Evolutionary conservation across 2,888 invertebrate species (phyloP), one percentile per base, ranked within the genome.

Genomic region (Suillia variegata): DNA sequence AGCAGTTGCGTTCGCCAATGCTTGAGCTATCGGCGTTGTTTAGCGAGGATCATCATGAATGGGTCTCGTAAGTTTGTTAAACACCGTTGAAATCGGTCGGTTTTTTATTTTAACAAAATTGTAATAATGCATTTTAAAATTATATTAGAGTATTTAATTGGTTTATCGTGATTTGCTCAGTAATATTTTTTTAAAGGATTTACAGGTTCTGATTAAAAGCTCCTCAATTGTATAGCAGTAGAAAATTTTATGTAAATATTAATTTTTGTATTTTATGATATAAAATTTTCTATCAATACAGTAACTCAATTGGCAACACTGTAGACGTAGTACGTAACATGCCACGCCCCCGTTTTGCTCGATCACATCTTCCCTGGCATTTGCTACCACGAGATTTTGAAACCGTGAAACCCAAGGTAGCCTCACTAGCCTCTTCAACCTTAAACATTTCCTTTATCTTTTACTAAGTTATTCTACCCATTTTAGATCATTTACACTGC

Each of bases 401-500:
- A 2, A 81, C 82, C 47, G 84, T 87, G 12, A 90, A 89, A 71
- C 88, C 93, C 51, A 93, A 92, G 85, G 91, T 90, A 77, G 65
- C n/a, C n/a, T n/a, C n/a, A n/a, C n/a, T n/a, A n/a, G n/a, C n/a
- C 20, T 1, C 15, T 26, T 13, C n/a, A 45, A 17, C 45, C 45
- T 10, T 45, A 31, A 31, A n/a, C n/a, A n/a, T n/a, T n/a, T n/a
- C n/a, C n/a, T n/a, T n/a, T n/a, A n/a, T n/a, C n/a, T n/a, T n/a
- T 38, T 48, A 12, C 20, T 4, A 22, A 22, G 21, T 20, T 48
- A 12, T 48, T 48, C 10, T 48, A 12, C 22, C 8, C 10, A 6
- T 26, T 54, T 4, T 24, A 94, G 92, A 88, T 94, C 18, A 88
- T 96, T 63, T 96, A 96, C 80, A 89, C 93, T 1, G 87, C 92